Evolutionary conservation across 2,797 vertebrate genomes (phyloP).

Genomic region (Sardinella longiceps): DNA sequence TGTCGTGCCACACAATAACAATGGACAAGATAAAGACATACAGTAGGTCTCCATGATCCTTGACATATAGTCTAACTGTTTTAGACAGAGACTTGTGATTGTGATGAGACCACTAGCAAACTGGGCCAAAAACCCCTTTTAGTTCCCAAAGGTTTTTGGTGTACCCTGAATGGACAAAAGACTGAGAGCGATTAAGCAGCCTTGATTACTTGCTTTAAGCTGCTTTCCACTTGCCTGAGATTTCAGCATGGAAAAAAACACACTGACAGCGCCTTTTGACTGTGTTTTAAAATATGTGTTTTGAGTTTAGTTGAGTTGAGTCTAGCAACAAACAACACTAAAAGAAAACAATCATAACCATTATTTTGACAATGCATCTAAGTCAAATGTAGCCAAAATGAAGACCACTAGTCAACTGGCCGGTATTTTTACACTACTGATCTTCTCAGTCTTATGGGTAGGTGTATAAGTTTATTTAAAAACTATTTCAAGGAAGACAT

Average conservation of each 20-base stretch:
- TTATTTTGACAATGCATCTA: background rate
- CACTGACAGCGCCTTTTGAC: background rate
- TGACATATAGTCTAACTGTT: background rate
- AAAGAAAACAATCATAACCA: slow-evolving; percentile 29
- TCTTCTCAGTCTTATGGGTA: too few relatives aligned
- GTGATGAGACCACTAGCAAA: background rate
- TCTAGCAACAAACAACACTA: background rate
- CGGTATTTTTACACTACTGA: background rate
- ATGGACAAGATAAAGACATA: background rate
- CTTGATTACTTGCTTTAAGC: slow-evolving; percentile 25
- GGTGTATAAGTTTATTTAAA: too few relatives aligned
- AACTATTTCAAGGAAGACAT: too few relatives aligned
- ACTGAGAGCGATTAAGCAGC: background rate
- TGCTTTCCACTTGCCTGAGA: slow-evolving; percentile 8
- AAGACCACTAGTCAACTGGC: background rate
- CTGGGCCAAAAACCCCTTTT: background rate
- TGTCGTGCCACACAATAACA: background rate
- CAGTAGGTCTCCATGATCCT: background rate
- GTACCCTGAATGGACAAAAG: slow-evolving; percentile 37
- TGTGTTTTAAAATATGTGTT: background rate
- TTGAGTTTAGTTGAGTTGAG: slow-evolving; percentile 22
- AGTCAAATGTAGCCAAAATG: background rate
- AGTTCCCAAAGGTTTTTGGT: background rate
- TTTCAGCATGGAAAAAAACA: background rate
- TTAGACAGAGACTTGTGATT: slow-evolving; percentile 2